Evolutionary conservation across 2,797 vertebrate species (phyloP).

Genomic region (Xyrichtys novacula): DNA sequence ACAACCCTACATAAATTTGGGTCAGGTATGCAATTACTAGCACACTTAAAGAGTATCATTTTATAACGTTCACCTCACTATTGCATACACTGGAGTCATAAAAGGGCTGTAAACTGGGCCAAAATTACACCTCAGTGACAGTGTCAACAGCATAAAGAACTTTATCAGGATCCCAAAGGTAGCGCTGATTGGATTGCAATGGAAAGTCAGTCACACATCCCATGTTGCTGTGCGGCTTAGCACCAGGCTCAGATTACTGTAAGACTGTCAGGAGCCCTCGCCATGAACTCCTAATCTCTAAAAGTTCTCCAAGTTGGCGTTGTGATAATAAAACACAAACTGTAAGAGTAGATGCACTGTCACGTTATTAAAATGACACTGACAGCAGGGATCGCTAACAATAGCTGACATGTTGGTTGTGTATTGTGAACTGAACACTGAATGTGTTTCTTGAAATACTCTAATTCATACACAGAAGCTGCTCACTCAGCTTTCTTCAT

Average conservation of each 20-base stretch:
- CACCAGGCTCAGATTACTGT: constrained; percentile 32
- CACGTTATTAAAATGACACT: constrained; percentile 5
- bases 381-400: constrained; percentile 11
- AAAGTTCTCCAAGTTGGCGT: constrained; percentile 23
- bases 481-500: constrained; percentile 47
- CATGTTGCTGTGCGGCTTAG: constrained; percentile 8
- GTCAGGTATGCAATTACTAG: too few species aligned
- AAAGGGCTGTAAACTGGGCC: too few species aligned
- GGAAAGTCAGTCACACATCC: constrained; percentile 16
- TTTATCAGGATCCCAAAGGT: neutral
- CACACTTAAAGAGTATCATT: too few species aligned
- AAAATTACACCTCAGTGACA: neutral
- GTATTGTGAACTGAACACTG: constrained; percentile 3
- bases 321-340: constrained; percentile 40
- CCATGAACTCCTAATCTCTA: constrained; percentile 51
- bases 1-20: too few species aligned
- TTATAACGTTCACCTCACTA: too few species aligned
- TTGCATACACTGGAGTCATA: too few species aligned
- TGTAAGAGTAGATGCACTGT: constrained; percentile 10
- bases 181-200: constrained; percentile 10
- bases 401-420: constrained; percentile 23
- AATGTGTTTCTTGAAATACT: constrained; percentile 35
- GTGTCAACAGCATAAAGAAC: neutral
- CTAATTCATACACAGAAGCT: constrained; percentile 28
- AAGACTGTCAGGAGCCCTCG: constrained; percentile 26